phyloP scores from a whole-genome alignment of 1,140 invertebrate species.

The Drosophila oshimai region DNA sequence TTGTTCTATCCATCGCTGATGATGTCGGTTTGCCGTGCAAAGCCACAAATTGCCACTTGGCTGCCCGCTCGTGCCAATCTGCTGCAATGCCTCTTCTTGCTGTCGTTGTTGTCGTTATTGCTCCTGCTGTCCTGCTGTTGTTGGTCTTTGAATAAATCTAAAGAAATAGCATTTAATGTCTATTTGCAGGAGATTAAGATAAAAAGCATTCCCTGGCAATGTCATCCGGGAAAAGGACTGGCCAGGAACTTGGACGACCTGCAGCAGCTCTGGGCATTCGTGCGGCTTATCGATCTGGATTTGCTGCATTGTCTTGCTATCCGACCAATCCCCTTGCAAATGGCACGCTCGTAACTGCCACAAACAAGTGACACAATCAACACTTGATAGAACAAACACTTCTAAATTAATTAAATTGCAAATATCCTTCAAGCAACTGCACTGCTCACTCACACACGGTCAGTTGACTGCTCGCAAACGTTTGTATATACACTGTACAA shows the following conservation, averaged over 20 bases:
- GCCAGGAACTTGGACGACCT: neutral
- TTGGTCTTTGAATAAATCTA: constrained; percentile 71
- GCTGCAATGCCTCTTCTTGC: constrained; percentile 53
- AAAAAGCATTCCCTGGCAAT: constrained; percentile 65
- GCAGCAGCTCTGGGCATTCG: constrained; percentile 52
- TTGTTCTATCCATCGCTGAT: constrained; percentile 75
- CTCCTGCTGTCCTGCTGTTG: constrained; percentile 27
- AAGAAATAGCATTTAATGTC: constrained; percentile 82
- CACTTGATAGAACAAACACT: constrained; percentile 80
- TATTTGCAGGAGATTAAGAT: constrained; percentile 81
- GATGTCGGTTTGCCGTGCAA: constrained; percentile 79
- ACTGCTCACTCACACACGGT: constrained; percentile 33
- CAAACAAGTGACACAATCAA: constrained; percentile 81
- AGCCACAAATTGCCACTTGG: constrained; percentile 80
- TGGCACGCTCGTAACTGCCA: constrained; percentile 73
- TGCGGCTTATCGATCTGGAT: constrained; percentile 74
- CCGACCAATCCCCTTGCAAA: constrained; percentile 55
- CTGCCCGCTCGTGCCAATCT: constrained; percentile 78
- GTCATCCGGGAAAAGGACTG: constrained; percentile 16
- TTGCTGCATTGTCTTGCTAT: constrained; percentile 50
- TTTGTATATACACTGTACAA: neutral
- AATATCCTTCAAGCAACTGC: constrained; percentile 74
- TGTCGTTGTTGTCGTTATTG: constrained; percentile 30
- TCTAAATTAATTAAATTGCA: constrained; percentile 81
- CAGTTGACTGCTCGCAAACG: neutral